A percentile compares a stretch with the other conserved stretches of the same genome.
Conservation (phyloP, 2,888 invertebrate species). For the Diaphora mendica region DNA sequence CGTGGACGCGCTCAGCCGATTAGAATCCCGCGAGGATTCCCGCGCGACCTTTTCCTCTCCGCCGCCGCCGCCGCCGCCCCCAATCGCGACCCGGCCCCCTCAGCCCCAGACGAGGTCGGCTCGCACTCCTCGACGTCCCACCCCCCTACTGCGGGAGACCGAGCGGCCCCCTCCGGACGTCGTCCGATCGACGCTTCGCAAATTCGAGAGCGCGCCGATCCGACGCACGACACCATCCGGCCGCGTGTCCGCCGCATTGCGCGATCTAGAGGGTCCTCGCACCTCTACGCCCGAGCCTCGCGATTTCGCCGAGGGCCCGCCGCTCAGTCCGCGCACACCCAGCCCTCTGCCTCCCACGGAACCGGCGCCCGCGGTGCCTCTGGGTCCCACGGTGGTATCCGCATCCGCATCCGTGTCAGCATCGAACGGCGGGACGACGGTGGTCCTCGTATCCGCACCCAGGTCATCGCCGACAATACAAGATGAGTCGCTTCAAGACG, state of each 20-base stretch:
- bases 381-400: neutral
- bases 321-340: conserved; percentile 60
- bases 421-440: neutral
- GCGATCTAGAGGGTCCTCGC: conserved; percentile 68
- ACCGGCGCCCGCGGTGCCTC: conserved; percentile 81
- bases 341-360: conserved; percentile 83
- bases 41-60: conserved; percentile 85
- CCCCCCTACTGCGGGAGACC: conserved; percentile 85
- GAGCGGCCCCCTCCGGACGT: conserved; percentile 94
- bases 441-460: conserved; percentile 56
- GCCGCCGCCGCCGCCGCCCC: conserved; percentile 71
- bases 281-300: conserved; percentile 73
- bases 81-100: conserved; percentile 68
- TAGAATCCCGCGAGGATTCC: conserved; percentile 87
- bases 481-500: conserved; percentile 5
- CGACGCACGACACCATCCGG: conserved; percentile 83
- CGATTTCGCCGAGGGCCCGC: conserved; percentile 54
- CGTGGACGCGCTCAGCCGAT: conserved; percentile 92
- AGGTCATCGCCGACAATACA: conserved; percentile 30
- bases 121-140: conserved; percentile 78
- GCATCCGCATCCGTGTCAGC: conserved; percentile 40
- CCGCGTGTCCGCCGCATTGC: conserved; percentile 77
- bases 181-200: conserved; percentile 93
- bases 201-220: conserved; percentile 91
- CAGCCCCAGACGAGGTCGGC: conserved; percentile 78